Base-by-base conservation (phyloP, 1,140 invertebrate genomes). In the Eubasilissa regina region DNA sequence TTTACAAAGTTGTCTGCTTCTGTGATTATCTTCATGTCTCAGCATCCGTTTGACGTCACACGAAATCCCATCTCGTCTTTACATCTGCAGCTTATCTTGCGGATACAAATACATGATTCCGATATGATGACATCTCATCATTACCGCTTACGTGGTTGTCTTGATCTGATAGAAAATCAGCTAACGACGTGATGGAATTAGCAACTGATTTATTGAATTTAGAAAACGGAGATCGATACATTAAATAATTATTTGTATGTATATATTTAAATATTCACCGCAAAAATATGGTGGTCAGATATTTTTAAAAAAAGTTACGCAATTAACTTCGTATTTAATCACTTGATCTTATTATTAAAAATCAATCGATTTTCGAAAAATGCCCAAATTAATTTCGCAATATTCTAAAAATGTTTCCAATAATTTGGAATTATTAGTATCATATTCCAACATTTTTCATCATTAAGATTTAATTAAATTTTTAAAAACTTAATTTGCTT, bases 1-100 rank as follows among this genome's bases (percentile, higher is more conserved):
- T 64, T 64, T 64, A 64, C 60, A 43, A 43, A 64, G 60, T 64
- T 25, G 6, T 25, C 60, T 8, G 60, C 48, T 64, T 25, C 19
- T 60, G 56, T 51, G n/a, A 51, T 51, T 51, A 19, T 19, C 35
- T 10, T 8, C 60, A 64, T 64, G 19, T 25, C 60, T 19, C 60
- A 15, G 11, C 11, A 13, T 51, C 48, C 19, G 60, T 44, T 64
- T 64, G 19, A 25, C 19, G 60, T 64, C 35, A 25, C 19, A 9
- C 8, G 35, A 13, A 1, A 64, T 13, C 35, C 12, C 60, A 64
- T 13, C 4, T n/a, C 35, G 19, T 64, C 60, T 11, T 43, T 11
- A 21, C 60, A 0, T 64, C 60, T 51, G 48, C 48, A 6, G 25
- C 6, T 1, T 51, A 51, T 51, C 48, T 51, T 15, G 48, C 48